Base-by-base conservation (phyloP, 2,113 vertebrate genomes). In the Phylloscopus whistleri region DNA sequence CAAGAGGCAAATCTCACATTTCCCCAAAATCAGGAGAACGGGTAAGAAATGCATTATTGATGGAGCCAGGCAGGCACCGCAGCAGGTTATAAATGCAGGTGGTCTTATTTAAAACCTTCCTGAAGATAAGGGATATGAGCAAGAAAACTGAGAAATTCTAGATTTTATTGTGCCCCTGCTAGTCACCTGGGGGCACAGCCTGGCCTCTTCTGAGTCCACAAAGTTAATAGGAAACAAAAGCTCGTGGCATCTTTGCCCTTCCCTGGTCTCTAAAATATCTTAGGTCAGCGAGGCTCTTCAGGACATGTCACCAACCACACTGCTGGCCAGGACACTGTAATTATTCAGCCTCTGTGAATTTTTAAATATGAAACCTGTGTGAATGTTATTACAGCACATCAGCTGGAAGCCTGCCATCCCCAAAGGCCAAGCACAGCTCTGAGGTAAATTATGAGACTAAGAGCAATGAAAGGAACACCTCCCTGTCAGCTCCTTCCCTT, bases 341-440 rank as follows among this genome's bases (percentile, higher is more conserved):
- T 97, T 97, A 98, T 95, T 97, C 97, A 90, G 33, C 90, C 93
- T 94, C 43, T 24, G 68, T 62, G 93, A 96, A 88, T 97, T 96
- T 97, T 97, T 96, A 96, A 97, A 73, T 93, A 94, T 64, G 21
- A 70, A 95, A 96, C 95, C 95, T 59, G 52, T 52, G 84, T 77
- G 86, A 82, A 91, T 97, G 84, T 95, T 95, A 97, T 97, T 97
- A 75, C 62, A 95, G 90, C 51, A 52, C 91, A 80, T 90, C 94
- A 96, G 82, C 80, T 97, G 97, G 97, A 98, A 97, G 82, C 37
- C 87, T 98, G 95, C 97, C 96, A 96, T 86, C 80, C 67, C 77
- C 93, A 97, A 97, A 94, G 96, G 94, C 96, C 96, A 97, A 86
- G 85, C 69, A 92, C 59, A 83, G 91, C 90, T 88, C 93, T 12